Percentiles rank a stretch among this genome's conserved stretches.
Conservation (phyloP, 2,888 invertebrate genomes). For the Temnothorax unifasciatus region DNA sequence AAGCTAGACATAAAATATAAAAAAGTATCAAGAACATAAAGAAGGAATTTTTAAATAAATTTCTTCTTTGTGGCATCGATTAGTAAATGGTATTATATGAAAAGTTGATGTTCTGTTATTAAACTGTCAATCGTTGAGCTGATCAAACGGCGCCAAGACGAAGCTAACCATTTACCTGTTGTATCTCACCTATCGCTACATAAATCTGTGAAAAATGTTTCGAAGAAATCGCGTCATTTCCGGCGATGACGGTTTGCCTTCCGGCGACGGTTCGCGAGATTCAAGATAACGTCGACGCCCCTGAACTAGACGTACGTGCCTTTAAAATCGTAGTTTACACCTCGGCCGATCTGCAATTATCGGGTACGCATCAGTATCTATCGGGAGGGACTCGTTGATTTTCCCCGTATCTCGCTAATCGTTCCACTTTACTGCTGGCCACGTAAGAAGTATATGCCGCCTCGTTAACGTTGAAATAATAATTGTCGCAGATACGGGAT, state of each 20-base stretch:
- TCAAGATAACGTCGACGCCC: constrained; percentile 35
- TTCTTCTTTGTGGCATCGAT: neutral
- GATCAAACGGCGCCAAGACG: neutral
- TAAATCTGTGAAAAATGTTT: constrained; percentile 31
- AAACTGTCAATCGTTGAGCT: neutral
- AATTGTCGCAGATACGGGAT: constrained; percentile 31
- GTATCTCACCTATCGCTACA: constrained; percentile 28
- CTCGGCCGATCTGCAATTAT: constrained; percentile 40
- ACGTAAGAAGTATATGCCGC: neutral
- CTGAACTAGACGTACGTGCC: constrained; percentile 18
- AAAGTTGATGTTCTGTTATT: neutral
- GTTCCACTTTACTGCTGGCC: constrained; percentile 36
- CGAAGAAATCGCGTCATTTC: constrained; percentile 48
- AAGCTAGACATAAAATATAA: neutral
- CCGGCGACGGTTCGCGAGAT: constrained; percentile 20
- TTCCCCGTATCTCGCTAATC: constrained; percentile 29
- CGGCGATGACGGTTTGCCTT: constrained; percentile 34
- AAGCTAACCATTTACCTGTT: neutral
- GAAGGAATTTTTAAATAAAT: neutral
- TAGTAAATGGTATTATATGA: neutral
- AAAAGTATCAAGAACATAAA: neutral
- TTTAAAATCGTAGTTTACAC: constrained; percentile 53
- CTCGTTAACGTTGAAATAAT: constrained; percentile 25
- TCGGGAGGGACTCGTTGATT: constrained; percentile 32
- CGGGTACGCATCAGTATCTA: constrained; percentile 16